These are phyloP conservation scores for Echinometra lucunter DNA, from an alignment of 53 echinoderm and acorn worm species.

Conservation along the genomic window DNA sequence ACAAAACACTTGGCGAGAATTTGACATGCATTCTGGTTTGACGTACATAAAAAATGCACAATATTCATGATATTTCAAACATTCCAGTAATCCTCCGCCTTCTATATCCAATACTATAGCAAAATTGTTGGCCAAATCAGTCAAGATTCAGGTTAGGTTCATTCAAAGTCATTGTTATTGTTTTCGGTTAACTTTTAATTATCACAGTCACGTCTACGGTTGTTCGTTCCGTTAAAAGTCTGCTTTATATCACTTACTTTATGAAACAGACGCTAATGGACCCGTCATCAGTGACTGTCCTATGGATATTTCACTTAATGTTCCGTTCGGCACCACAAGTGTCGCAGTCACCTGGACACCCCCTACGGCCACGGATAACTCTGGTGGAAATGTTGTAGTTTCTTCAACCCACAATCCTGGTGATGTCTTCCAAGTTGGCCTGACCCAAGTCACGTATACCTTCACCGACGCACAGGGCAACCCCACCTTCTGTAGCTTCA, in stretches of 20 bases:
- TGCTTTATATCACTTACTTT: background rate
- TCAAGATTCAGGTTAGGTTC: too few species aligned
- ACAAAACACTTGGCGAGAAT: too few species aligned
- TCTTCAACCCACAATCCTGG: conserved; percentile 58
- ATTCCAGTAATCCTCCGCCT: too few species aligned
- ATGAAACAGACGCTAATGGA: conserved; percentile 52
- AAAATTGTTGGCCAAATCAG: too few species aligned
- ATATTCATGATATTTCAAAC: too few species aligned
- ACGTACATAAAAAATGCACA: too few species aligned
- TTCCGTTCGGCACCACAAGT: conserved; percentile 68
- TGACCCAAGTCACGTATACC: conserved; percentile 73
- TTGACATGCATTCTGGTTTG: too few species aligned
- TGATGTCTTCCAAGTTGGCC: conserved; percentile 57
- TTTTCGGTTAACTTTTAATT: too few species aligned
- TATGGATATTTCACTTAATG: conserved; percentile 53
- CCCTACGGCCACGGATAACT: conserved; percentile 79
- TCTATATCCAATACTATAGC: too few species aligned
- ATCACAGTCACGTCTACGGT: background rate
- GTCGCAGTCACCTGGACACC: conserved; percentile 71
- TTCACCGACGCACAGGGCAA: conserved; percentile 76
- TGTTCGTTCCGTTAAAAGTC: background rate
- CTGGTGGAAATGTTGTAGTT: conserved; percentile 63
- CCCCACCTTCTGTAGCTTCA: conserved; percentile 47
- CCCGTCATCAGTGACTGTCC: conserved; percentile 80
- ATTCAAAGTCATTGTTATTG: too few species aligned